Percentiles rank a stretch among this genome's conserved stretches.
phyloP scores from a whole-genome alignment of 2,113 vertebrate genomes.

The Willisornis vidua region DNA sequence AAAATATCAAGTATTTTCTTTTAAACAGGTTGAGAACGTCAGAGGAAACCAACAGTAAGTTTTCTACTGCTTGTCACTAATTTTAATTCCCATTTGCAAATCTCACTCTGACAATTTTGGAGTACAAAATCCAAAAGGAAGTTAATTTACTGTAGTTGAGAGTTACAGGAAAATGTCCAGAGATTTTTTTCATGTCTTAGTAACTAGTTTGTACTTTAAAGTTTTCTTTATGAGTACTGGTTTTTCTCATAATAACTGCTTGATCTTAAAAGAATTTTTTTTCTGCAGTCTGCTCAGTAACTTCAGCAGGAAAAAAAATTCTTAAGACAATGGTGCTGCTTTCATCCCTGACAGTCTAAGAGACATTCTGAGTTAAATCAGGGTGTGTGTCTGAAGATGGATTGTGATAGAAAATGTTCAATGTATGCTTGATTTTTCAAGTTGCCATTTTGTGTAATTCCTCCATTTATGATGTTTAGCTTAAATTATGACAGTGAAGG shows the following conservation, averaged over 20 bases:
- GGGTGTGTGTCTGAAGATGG: neutral
- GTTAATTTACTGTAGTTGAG: neutral
- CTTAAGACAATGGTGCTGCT: neutral
- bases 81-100: slow-evolving; percentile 7
- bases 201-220: neutral
- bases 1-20: slow-evolving; percentile 53
- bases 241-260: neutral
- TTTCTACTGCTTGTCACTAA: slow-evolving; percentile 1
- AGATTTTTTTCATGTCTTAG: neutral
- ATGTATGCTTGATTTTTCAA: neutral
- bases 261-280: neutral
- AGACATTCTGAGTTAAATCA: neutral
- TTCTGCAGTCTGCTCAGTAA: neutral
- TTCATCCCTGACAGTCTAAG: neutral
- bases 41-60: slow-evolving; percentile 74
- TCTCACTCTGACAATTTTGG: neutral
- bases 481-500: neutral
- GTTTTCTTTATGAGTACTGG: neutral
- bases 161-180: neutral
- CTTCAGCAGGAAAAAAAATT: neutral
- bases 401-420: neutral
- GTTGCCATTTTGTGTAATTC: neutral
- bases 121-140: neutral
- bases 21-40: slow-evolving; percentile 72
- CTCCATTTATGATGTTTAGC: neutral